A percentile compares a stretch with the other conserved stretches of the same genome.
These are phyloP conservation scores for Rhinoraja longicauda DNA, from an alignment of 2,797 vertebrate genomes.

Conservation along the genomic window DNA sequence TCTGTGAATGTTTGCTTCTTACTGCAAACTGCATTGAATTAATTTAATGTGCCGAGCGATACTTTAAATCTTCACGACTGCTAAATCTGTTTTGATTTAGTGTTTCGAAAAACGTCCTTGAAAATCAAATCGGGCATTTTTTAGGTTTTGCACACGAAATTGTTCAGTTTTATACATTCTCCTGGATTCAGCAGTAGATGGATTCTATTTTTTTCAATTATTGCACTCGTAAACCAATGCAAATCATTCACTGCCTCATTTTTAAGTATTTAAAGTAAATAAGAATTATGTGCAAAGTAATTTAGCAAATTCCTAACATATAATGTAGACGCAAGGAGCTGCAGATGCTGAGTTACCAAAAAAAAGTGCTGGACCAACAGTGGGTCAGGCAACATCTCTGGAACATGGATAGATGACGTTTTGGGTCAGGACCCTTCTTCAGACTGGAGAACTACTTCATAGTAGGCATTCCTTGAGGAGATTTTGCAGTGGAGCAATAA, in stretches of 20 bases:
- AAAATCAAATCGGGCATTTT: neutral
- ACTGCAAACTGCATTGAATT: neutral
- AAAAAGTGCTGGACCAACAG: too few relatives aligned
- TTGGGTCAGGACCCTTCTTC: too few relatives aligned
- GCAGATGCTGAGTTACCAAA: too few relatives aligned
- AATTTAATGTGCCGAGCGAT: neutral
- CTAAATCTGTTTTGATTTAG: conserved; percentile 34
- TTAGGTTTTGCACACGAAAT: neutral
- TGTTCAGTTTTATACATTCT: neutral
- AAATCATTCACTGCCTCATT: neutral
- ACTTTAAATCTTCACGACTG: conserved; percentile 10
- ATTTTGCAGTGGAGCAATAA: too few relatives aligned
- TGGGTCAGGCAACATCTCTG: too few relatives aligned
- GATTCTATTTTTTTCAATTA: neutral
- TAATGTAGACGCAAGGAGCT: neutral
- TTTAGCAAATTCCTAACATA: neutral
- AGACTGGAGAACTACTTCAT: too few relatives aligned
- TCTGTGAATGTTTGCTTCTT: neutral
- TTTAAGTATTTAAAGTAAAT: neutral
- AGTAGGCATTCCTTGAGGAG: too few relatives aligned
- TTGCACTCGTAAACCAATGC: neutral
- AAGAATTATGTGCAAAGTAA: neutral
- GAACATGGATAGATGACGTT: too few relatives aligned
- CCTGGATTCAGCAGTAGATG: neutral
- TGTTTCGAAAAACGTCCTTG: neutral